Conservation (phyloP, 2,888 invertebrate genomes). For the Mylabris sibirica region DNA sequence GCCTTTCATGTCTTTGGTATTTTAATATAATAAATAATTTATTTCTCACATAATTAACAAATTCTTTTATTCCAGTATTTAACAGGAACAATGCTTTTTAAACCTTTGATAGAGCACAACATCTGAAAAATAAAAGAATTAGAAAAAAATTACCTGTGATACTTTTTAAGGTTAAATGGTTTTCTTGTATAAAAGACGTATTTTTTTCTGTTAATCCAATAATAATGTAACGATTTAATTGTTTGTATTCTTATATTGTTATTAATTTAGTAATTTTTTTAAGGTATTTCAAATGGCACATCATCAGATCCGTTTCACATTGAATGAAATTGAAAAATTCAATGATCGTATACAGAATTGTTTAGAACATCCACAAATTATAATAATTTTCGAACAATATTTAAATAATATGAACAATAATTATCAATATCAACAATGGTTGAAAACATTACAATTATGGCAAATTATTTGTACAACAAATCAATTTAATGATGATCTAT, state of each 20-base stretch:
- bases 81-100: no score
- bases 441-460: slow-evolving; percentile 44
- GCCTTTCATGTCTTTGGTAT: no score
- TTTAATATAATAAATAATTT: no score
- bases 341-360: slow-evolving; percentile 47
- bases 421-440: slow-evolving; percentile 15
- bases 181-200: neutral
- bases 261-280: neutral
- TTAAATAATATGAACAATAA: slow-evolving; percentile 25
- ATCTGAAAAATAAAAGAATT: neutral
- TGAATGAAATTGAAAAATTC: slow-evolving; percentile 44
- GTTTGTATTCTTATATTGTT: neutral
- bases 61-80: no score
- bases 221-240: neutral
- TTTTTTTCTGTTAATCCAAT: neutral
- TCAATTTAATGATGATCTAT: slow-evolving; percentile 41
- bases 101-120: no score
- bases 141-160: neutral
- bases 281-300: slow-evolving; percentile 27
- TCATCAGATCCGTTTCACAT: slow-evolving; percentile 32
- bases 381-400: neutral
- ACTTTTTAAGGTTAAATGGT: neutral
- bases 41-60: no score
- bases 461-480: slow-evolving; percentile 36
- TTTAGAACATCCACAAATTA: slow-evolving; percentile 33